A percentile compares a stretch with the other conserved stretches of the same genome.
These are phyloP conservation scores for Temnothorax curvispinosus DNA, from an alignment of 1,140 invertebrate species.

Conservation along the genomic window DNA sequence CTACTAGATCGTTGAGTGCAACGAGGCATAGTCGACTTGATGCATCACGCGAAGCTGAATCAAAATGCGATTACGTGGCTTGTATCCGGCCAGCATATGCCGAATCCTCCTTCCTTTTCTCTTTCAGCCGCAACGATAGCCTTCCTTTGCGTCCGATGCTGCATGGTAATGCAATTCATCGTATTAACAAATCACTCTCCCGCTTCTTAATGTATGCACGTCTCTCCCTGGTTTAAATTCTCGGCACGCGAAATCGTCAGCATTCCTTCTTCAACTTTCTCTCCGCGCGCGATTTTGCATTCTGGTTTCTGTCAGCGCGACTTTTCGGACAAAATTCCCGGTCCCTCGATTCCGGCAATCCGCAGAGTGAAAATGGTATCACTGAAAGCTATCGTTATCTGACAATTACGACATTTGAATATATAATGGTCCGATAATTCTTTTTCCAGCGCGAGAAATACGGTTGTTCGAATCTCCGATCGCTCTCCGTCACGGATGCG, in stretches of 20 bases:
- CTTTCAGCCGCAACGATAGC: neutral
- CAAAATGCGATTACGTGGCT: conserved; percentile 48
- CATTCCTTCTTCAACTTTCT: conserved; percentile 30
- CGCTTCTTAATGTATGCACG: conserved; percentile 25
- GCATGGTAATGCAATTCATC: conserved; percentile 45
- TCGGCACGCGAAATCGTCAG: neutral
- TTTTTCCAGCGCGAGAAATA: neutral
- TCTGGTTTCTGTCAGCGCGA: neutral
- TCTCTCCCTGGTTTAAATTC: neutral
- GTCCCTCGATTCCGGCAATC: neutral
- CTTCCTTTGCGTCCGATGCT: neutral
- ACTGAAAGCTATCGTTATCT: neutral
- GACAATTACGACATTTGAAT: neutral
- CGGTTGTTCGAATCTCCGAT: conserved; percentile 1
- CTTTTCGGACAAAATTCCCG: neutral
- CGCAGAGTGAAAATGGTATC: neutral
- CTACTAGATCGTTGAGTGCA: neutral
- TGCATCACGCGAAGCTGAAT: conserved; percentile 37
- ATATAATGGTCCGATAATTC: neutral
- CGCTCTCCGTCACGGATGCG: neutral
- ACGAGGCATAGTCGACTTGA: conserved; percentile 18
- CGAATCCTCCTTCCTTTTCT: neutral
- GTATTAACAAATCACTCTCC: conserved; percentile 58
- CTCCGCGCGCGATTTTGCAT: neutral
- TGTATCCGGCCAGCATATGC: neutral